These are phyloP conservation scores for Schizopygopsis malacanthus DNA, from an alignment of 2,797 vertebrate species.

Conservation along the genomic window DNA sequence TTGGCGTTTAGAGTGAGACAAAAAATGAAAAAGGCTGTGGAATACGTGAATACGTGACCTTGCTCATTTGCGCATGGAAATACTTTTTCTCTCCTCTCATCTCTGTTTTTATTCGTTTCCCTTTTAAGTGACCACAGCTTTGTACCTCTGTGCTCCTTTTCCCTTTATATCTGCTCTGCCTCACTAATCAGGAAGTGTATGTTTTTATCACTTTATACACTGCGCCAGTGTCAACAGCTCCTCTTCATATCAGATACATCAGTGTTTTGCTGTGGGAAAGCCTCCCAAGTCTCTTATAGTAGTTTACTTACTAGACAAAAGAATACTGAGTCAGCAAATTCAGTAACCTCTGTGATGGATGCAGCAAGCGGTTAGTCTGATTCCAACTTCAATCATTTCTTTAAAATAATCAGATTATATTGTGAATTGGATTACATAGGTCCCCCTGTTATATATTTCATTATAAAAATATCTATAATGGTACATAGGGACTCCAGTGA, in stretches of 20 bases:
- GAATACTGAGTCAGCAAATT: background rate
- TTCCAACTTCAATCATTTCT: background rate
- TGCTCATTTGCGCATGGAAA: conserved; percentile 45
- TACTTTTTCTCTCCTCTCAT: conserved; percentile 46
- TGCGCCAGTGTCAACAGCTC: conserved; percentile 1
- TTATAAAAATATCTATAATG: background rate
- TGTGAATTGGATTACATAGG: background rate
- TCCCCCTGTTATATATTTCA: background rate
- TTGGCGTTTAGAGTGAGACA: conserved; percentile 31
- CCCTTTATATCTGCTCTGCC: background rate
- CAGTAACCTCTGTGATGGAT: background rate
- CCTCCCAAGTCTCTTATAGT: background rate
- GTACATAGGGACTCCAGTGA: background rate
- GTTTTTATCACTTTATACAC: conserved; percentile 27
- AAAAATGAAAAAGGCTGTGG: conserved; percentile 39
- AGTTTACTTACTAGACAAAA: background rate
- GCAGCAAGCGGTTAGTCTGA: background rate
- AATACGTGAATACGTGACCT: conserved; percentile 57
- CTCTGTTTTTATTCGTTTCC: conserved; percentile 7
- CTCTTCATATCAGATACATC: background rate
- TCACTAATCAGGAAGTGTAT: conserved; percentile 22
- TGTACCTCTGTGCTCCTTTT: conserved; percentile 44
- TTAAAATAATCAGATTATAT: background rate
- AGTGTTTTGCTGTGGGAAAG: background rate
- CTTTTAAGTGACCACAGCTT: conserved; percentile 46